Conservation (phyloP, 2,113 vertebrate species). For the Peromyscus californicus region DNA sequence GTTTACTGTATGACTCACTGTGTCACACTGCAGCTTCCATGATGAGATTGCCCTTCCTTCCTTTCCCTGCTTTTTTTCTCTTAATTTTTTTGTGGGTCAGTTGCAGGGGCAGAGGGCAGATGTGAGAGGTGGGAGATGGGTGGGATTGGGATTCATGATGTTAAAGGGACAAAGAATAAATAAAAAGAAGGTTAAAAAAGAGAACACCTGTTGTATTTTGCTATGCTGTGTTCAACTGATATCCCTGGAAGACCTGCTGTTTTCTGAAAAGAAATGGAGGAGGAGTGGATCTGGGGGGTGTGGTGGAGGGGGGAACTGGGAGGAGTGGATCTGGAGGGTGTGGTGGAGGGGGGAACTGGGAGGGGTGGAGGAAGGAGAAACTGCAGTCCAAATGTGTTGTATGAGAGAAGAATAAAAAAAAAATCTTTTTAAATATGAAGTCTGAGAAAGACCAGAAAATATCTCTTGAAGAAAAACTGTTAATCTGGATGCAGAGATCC, state of each 20-base stretch:
- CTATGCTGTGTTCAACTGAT: not conserved
- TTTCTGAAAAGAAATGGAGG: not conserved
- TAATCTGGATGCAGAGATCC: too few relatives aligned
- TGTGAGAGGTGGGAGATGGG: not conserved
- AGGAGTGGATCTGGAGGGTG: too few relatives aligned
- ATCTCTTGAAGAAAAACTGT: not conserved
- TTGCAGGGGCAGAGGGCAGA: not conserved
- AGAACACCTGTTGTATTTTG: not conserved
- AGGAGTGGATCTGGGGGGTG: too few relatives aligned
- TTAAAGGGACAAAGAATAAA: not conserved
- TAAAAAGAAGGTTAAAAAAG: not conserved
- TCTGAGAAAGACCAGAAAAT: constrained; percentile 35
- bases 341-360: too few relatives aligned
- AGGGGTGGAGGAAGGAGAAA: not conserved
- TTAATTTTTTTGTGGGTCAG: not conserved
- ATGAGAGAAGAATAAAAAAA: not conserved
- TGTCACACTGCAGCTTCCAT: not conserved
- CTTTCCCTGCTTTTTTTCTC: not conserved
- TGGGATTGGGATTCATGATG: not conserved
- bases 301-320: too few relatives aligned
- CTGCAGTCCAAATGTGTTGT: not conserved
- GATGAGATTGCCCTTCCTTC: not conserved
- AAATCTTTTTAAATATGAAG: not conserved
- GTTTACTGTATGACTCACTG: not conserved
- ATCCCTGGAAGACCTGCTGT: not conserved